Conservation (phyloP, 2,888 invertebrate genomes). For the Meliscaeva auricollis region DNA sequence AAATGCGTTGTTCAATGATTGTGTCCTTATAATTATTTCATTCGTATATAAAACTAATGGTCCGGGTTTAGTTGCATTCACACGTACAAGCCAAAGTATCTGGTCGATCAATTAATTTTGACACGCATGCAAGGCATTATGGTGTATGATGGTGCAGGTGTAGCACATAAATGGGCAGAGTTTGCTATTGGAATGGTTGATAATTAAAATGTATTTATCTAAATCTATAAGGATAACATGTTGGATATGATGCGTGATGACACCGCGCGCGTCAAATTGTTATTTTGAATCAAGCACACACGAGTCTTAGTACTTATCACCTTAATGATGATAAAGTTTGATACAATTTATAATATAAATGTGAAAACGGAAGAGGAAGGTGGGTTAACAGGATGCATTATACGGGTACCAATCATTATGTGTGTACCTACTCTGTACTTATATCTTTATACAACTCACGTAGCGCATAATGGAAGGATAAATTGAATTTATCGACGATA, state of each 20-base stretch:
- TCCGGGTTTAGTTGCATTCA: slow-evolving; percentile 11
- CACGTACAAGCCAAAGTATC: slow-evolving; percentile 35
- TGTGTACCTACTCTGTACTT: neutral
- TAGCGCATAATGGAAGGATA: slow-evolving; percentile 46
- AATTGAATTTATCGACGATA: slow-evolving; percentile 68
- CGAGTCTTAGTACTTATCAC: slow-evolving; percentile 30
- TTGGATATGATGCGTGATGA: slow-evolving; percentile 53
- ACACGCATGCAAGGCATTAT: slow-evolving; percentile 24
- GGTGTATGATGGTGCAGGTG: neutral
- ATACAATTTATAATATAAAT: slow-evolving; percentile 24
- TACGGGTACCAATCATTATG: neutral
- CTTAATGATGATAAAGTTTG: slow-evolving; percentile 61
- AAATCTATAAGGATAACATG: slow-evolving; percentile 49
- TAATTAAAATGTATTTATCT: slow-evolving; percentile 56
- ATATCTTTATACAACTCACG: slow-evolving; percentile 3
- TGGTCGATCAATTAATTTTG: slow-evolving; percentile 33
- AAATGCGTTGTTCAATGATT: slow-evolving; percentile 28
- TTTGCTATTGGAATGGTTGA: slow-evolving; percentile 20
- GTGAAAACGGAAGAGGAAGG: slow-evolving; percentile 1
- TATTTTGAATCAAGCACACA: slow-evolving; percentile 25
- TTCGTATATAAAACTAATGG: slow-evolving; percentile 24
- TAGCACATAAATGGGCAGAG: neutral
- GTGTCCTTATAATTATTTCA: neutral
- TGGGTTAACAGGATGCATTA: slow-evolving; percentile 20
- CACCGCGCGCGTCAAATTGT: slow-evolving; percentile 33